A percentile compares a stretch with the other conserved stretches of the same genome.
Conservation (phyloP, 2,797 vertebrate species). For the Agapornis canus region DNA sequence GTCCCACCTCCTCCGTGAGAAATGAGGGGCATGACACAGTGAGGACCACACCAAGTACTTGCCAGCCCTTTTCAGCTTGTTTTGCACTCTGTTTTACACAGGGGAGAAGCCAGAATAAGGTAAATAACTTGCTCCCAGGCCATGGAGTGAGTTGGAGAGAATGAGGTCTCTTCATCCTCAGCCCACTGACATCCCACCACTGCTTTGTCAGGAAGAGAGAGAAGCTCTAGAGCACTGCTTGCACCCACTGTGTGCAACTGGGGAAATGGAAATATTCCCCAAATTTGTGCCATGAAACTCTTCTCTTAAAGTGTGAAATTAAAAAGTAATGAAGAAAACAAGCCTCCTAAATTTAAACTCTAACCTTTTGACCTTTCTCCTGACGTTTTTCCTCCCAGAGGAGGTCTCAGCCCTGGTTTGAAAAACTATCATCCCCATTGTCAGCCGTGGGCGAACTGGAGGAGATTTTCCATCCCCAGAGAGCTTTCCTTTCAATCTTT, state of each 20-base stretch:
- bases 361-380: conserved; percentile 24
- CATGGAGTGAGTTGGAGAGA: background rate
- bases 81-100: background rate
- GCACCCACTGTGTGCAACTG: rapidly evolving
- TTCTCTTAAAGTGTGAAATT: conserved; percentile 7
- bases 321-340: conserved; percentile 29
- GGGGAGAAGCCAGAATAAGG: background rate
- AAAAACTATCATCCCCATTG: background rate
- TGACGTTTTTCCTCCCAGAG: background rate
- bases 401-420: background rate
- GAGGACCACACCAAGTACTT: background rate
- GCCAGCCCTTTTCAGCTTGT: background rate
- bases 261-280: background rate
- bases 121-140: background rate
- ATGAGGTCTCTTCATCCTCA: background rate
- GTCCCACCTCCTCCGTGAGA: background rate
- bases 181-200: background rate
- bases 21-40: background rate
- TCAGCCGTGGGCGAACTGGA: background rate
- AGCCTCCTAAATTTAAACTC: conserved; percentile 5
- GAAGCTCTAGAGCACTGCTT: background rate
- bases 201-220: background rate
- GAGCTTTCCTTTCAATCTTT: conserved; percentile 30
- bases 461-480: conserved; percentile 25
- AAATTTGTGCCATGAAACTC: background rate